Evolutionary conservation across 2,888 invertebrate genomes (phyloP), one percentile per base, ranked within the genome.

Genomic region (Eucera pruinosa): DNA sequence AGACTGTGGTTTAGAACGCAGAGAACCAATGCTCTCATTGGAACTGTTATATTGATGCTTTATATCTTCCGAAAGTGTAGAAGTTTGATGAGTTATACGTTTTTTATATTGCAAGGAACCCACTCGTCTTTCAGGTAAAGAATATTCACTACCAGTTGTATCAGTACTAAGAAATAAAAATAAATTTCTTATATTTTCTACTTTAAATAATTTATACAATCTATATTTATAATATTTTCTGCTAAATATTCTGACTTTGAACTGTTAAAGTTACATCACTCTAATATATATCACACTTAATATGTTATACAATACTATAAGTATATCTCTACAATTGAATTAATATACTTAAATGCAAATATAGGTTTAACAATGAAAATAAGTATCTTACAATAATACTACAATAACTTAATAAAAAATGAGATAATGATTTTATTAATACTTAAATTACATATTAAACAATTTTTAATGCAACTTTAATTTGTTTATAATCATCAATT

Each of bases 21-120:
- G 91, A 71, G 95, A 95, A 79, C 95, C 96, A 81, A 97, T 94
- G 90, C 97, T 97, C 93, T 97, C 97, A 81, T 95, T 95, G 90
- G 97, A 97, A 92, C 97, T 97, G 87, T 95, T 94, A 83, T 95
- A 95, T 90, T 95, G 95, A 87, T 93, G 93, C 86, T 94, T 95
- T 69, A 93, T 93, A 78, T 95, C 95, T 88, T 93, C 93, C 25
- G 92, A 91, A 45, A 93, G 87, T 20, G 92, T 92, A 47, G 92
- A 91, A 36, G 93, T 91, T 79, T 93, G 93, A 87, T 92, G 92
- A 66, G 91, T 87, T 70, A 93, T 90, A 66, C 91, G 90, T 81
- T 92, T 92, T 74, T 92, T 92, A 80, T 92, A 92, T 75, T 92
- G 90, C 61, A 92, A 77, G 18, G 93, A 92, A 43, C 92, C 91